These are phyloP conservation scores for Cactoblastis cactorum DNA, from an alignment of 2,888 invertebrate species.

Conservation along the genomic window DNA sequence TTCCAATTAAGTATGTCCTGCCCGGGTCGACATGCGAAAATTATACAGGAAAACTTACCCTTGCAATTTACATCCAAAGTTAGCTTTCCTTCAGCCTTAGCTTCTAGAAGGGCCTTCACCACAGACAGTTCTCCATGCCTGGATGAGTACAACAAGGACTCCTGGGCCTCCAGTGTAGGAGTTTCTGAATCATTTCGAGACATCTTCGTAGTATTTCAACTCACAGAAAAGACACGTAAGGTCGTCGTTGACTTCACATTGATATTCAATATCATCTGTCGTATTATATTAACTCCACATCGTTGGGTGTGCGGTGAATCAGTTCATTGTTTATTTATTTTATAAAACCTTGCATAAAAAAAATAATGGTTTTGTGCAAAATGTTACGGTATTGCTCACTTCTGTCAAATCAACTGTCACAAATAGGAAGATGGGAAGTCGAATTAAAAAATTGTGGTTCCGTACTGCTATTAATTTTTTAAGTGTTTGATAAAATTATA, in stretches of 20 bases:
- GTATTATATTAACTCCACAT: constrained; percentile 13
- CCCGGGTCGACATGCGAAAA: too few species aligned
- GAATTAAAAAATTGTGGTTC: background rate
- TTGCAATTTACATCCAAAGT: constrained; percentile 82
- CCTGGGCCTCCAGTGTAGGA: constrained; percentile 67
- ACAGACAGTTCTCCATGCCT: constrained; percentile 79
- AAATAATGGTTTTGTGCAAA: background rate
- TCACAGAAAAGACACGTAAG: background rate
- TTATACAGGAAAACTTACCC: constrained; percentile 58
- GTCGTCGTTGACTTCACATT: background rate
- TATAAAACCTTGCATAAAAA: background rate
- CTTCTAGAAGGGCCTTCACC: constrained; percentile 76
- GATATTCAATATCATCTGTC: constrained; percentile 22
- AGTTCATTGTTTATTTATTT: constrained; percentile 5
- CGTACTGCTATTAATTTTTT: background rate
- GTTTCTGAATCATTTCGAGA: constrained; percentile 38
- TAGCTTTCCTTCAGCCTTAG: constrained; percentile 69
- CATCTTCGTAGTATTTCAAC: constrained; percentile 26
- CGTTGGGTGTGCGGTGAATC: background rate
- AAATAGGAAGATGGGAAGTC: background rate
- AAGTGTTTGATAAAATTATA: too few species aligned
- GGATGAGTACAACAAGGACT: constrained; percentile 80
- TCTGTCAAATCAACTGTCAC: background rate
- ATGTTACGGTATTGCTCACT: too few species aligned
- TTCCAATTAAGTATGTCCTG: too few species aligned